Evolutionary conservation across 1,140 invertebrate species (phyloP), one percentile per base, ranked within the genome.

Genomic region (Caenorhabditis tropicalis): DNA sequence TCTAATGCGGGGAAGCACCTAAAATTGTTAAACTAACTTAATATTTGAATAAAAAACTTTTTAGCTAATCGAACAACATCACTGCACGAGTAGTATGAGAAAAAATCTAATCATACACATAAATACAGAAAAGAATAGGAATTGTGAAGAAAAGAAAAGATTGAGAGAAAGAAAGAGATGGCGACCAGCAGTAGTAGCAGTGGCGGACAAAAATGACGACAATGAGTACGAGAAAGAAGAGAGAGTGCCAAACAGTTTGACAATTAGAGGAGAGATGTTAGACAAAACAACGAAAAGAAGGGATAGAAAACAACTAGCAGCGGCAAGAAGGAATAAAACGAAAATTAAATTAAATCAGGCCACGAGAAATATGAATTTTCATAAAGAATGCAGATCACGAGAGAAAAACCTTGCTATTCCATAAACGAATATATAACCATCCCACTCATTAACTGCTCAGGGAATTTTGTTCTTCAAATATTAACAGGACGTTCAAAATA

Each of bases 211-310:
- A 74, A 74, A 9, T 74, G 65, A 43, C n/a, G 65, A 70, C 21
- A 33, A 74, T 74, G 65, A 74, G 65, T 74, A 74, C 36, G 65
- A 74, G 65, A 74, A 21, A 46, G n/a, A 46, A 21, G 65, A 74
- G 65, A 74, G n/a, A 43, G 10, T 43, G 33, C 19, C 24, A 74
- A 36, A 65, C 19, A 24, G 58, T 65, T 6, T 43, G 36, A 21
- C 12, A 74, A 74, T 43, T 43, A 74, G 36, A 12, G 36, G 65
- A 74, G 65, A 19, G 36, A 9, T n/a, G 36, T 56, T 27, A 43
- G 36, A 74, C 36, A 74, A 43, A 43, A 21, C 10, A 21, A 24
- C 27, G 19, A 74, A 24, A 46, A 19, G 58, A n/a, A 65, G n/a
- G 39, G 31, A 65, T 31, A 74, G 65, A 74, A 74, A 74, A 74